A percentile compares a stretch with the other conserved stretches of the same genome.
These are phyloP conservation scores for Mustela lutreola DNA, from an alignment of 2,113 vertebrate species.

Conservation along the genomic window DNA sequence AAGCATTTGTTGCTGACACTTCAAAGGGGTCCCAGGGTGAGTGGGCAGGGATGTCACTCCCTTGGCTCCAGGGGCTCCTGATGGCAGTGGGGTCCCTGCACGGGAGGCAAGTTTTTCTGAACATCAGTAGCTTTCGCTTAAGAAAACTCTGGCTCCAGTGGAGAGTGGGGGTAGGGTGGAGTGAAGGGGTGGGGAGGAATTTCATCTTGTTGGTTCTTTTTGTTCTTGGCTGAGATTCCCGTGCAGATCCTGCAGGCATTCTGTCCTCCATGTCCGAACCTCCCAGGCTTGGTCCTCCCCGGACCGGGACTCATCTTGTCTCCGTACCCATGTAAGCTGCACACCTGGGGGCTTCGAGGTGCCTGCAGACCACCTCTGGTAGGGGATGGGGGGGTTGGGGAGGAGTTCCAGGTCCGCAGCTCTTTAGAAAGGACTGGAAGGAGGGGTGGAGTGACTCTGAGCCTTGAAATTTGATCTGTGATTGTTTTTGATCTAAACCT, in stretches of 20 bases:
- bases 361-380: neutral
- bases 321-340: too few relatives aligned
- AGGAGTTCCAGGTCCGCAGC: neutral
- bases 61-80: neutral
- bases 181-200: neutral
- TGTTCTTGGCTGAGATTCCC: neutral
- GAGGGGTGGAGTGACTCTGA: neutral
- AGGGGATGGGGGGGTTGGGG: too few relatives aligned
- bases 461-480: constrained; percentile 53
- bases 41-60: neutral
- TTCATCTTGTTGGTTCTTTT: neutral
- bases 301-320: neutral
- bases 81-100: too few relatives aligned
- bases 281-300: neutral
- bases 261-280: neutral
- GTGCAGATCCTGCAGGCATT: neutral
- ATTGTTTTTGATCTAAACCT: constrained; percentile 49
- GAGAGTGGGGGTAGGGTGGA: too few relatives aligned
- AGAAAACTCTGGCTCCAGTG: neutral
- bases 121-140: neutral
- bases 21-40: neutral
- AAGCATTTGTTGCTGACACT: neutral
- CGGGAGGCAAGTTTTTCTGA: neutral
- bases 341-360: neutral
- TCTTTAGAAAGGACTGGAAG: constrained; percentile 7